A percentile compares a stretch with the other conserved stretches of the same genome.
These are phyloP conservation scores for Neuroscelio doddi DNA, from an alignment of 2,888 invertebrate genomes.

Conservation along the genomic window DNA sequence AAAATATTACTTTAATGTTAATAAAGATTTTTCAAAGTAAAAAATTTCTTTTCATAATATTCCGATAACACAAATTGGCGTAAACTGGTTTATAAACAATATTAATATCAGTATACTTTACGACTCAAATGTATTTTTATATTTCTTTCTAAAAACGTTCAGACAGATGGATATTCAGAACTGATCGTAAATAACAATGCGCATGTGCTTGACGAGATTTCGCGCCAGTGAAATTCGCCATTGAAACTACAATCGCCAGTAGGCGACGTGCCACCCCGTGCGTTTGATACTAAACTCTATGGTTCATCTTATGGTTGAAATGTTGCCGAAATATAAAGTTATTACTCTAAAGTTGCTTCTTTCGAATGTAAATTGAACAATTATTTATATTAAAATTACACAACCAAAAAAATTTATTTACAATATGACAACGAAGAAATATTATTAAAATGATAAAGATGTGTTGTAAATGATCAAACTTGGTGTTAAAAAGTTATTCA, in stretches of 20 bases:
- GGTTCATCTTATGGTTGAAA: background rate
- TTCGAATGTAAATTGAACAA: background rate
- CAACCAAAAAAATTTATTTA: no score
- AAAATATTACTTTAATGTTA: no score
- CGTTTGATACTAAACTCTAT: conserved; percentile 20
- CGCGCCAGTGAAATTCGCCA: conserved; percentile 41
- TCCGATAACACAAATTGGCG: no score
- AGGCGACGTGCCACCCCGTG: conserved; percentile 45
- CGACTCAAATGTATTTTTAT: no score
- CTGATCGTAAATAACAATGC: conserved; percentile 19
- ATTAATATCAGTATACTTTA: no score
- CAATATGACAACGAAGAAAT: no score
- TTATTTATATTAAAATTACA: background rate
- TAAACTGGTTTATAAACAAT: no score
- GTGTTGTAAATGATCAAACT: conserved; percentile 26
- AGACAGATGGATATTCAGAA: no score
- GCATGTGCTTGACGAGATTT: conserved; percentile 50
- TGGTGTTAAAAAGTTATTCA: conserved; percentile 19
- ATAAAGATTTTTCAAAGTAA: no score
- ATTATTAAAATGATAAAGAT: conserved; percentile 5
- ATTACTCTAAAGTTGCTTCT: conserved; percentile 11
- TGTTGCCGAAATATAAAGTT: conserved; percentile 15
- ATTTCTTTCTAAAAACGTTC: no score
- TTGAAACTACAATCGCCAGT: conserved; percentile 48
- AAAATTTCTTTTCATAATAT: no score